These are phyloP conservation scores for Ctena decussata DNA, from an alignment of 2,888 invertebrate genomes.

Conservation along the genomic window DNA sequence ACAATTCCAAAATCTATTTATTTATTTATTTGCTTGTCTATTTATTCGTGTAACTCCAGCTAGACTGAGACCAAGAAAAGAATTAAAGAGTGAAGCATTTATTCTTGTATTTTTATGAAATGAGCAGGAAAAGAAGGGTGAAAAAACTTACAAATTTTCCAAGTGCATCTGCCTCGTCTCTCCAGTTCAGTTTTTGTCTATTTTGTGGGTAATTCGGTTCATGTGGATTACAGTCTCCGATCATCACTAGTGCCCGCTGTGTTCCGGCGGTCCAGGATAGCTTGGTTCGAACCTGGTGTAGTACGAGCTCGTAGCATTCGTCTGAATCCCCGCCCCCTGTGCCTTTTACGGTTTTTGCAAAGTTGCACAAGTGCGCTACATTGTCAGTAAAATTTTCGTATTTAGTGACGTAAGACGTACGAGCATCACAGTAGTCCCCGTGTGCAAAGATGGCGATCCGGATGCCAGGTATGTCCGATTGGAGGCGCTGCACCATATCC, in stretches of 20 bases:
- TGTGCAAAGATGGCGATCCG: constrained; percentile 84
- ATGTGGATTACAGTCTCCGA: constrained; percentile 84
- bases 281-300: constrained; percentile 78
- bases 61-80: too few relatives aligned
- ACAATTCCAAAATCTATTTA: too few relatives aligned
- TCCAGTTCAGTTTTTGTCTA: constrained; percentile 80
- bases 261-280: constrained; percentile 83
- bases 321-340: constrained; percentile 83
- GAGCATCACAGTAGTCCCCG: constrained; percentile 83
- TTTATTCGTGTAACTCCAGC: too few relatives aligned
- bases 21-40: too few relatives aligned
- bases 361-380: constrained; percentile 64
- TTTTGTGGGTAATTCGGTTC: constrained; percentile 72
- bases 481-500: constrained; percentile 82
- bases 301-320: constrained; percentile 85
- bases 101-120: too few relatives aligned
- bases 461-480: constrained; percentile 83
- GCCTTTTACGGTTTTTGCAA: constrained; percentile 70
- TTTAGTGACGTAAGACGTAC: constrained; percentile 65
- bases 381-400: constrained; percentile 66
- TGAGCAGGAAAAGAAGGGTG: too few relatives aligned
- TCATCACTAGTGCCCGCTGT: constrained; percentile 82
- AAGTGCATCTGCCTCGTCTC: constrained; percentile 72
- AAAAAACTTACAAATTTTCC: constrained; percentile 57
- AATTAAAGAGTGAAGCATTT: too few relatives aligned